phyloP scores from a whole-genome alignment of 2,113 vertebrate species.

The Solea senegalensis region DNA sequence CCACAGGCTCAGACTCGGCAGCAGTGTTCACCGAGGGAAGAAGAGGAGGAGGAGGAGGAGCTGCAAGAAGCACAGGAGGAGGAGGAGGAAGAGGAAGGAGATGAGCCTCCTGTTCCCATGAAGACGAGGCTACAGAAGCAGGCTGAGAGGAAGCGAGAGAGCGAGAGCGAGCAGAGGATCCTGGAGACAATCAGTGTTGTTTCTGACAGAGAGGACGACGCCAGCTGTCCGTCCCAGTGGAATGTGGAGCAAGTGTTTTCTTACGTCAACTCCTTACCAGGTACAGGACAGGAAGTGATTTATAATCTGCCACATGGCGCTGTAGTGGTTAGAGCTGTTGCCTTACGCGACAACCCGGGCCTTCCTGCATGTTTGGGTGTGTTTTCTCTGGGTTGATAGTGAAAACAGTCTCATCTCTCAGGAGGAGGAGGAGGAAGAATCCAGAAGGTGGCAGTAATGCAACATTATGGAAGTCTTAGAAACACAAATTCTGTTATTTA shows the following conservation, averaged over 20 bases:
- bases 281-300: conserved; percentile 58
- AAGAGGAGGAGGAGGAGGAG: conserved; percentile 65
- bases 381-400: too few relatives aligned
- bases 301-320: too few relatives aligned
- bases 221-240: conserved; percentile 85
- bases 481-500: too few relatives aligned
- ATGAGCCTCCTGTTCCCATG: conserved; percentile 85
- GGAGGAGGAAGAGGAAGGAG: conserved; percentile 55
- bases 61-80: conserved; percentile 11
- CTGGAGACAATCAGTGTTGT: conserved; percentile 80
- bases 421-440: too few relatives aligned
- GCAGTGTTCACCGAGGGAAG: conserved; percentile 48
- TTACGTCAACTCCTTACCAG: conserved; percentile 90
- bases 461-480: too few relatives aligned
- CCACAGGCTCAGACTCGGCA: conserved; percentile 81
- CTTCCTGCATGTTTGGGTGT: too few relatives aligned
- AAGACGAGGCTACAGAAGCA: conserved; percentile 89
- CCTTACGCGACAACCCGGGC: too few relatives aligned
- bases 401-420: too few relatives aligned
- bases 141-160: conserved; percentile 82
- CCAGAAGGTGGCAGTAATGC: too few relatives aligned
- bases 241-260: conserved; percentile 91
- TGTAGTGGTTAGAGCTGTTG: too few relatives aligned
- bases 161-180: conserved; percentile 78
- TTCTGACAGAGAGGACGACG: conserved; percentile 77